Evolutionary conservation across 2,113 vertebrate genomes (phyloP).

Genomic region (human): GRCh38 chrX:82704001-82704500

Average conservation of each 20-base stretch:
- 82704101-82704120: not conserved
- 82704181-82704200: not conserved
- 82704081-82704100: not conserved
- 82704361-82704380: not conserved
- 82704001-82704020: conserved; percentile 29
- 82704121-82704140: not conserved
- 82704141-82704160: conserved; percentile 6
- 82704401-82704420: not conserved
- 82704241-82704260: not conserved
- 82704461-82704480: not conserved
- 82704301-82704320: conserved; percentile 11
- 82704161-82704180: not conserved
- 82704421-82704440: not conserved
- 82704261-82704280: not conserved
- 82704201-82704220: not conserved
- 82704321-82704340: conserved; percentile 27
- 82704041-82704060: conserved; percentile 16
- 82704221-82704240: conserved; percentile 7
- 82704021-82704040: conserved; percentile 55
- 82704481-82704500: not conserved
- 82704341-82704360: conserved; percentile 24
- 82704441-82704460: not conserved
- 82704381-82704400: conserved; percentile 10
- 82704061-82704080: not conserved
- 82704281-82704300: not conserved